phyloP scores from a whole-genome alignment of 1,140 invertebrate species.

The Doryteuthis pealeii region DNA sequence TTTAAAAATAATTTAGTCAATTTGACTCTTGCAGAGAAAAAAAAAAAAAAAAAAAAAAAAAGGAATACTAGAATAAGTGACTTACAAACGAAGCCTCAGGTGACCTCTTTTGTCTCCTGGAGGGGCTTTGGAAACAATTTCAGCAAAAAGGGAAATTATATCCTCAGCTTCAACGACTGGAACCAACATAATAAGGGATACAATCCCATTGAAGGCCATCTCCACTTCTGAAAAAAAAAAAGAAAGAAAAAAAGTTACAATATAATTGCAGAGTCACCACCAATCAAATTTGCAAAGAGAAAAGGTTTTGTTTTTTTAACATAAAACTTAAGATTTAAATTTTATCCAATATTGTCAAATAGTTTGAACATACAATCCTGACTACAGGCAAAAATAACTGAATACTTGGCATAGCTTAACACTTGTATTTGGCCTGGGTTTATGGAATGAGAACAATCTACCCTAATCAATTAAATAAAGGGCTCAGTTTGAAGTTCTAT shows the following conservation, averaged over 20 bases:
- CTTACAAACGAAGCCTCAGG: slow-evolving; percentile 85
- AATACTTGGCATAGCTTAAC: too few species aligned
- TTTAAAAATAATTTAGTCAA: too few species aligned
- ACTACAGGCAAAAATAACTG: too few species aligned
- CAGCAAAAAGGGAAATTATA: slow-evolving; percentile 87
- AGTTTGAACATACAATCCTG: too few species aligned
- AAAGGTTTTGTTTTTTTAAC: neutral
- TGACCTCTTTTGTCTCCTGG: slow-evolving; percentile 77
- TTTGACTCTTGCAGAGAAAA: too few species aligned
- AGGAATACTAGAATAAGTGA: slow-evolving; percentile 35
- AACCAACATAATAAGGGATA: slow-evolving; percentile 88
- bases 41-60: slow-evolving; percentile 7
- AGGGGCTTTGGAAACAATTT: slow-evolving; percentile 88
- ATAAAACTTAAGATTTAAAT: too few species aligned
- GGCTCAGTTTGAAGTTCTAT: too few species aligned
- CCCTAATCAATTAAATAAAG: too few species aligned
- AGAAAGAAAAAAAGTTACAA: neutral
- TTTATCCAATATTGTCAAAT: too few species aligned
- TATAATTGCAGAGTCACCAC: slow-evolving; percentile 9
- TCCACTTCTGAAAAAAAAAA: slow-evolving; percentile 64
- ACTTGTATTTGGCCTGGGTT: too few species aligned
- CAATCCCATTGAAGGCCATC: slow-evolving; percentile 69
- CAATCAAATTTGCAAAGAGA: neutral
- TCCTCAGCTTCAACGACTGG: slow-evolving; percentile 85
- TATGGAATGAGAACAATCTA: too few species aligned